Evolutionary conservation across 2,888 invertebrate species (phyloP), one percentile per base, ranked within the genome.

Genomic region (Drosophila parthenogenetica): DNA sequence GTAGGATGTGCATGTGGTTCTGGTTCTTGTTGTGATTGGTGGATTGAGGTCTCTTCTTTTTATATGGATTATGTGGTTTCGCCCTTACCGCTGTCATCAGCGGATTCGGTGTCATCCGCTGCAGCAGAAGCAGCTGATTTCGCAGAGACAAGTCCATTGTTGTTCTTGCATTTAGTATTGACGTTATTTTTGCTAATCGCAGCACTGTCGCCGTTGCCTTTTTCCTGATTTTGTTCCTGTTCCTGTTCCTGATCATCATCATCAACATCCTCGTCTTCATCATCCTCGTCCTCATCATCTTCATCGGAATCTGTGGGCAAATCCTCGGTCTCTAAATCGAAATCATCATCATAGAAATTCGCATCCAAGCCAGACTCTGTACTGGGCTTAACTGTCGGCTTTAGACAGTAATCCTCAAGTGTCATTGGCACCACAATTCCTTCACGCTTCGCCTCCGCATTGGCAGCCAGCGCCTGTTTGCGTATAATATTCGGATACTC

Each of bases 401-500:
- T 97, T 91, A 99, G 97, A 93, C 99, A 99, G 93, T 99, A 99
- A 92, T 99, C 99, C 94, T 99, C 99, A 91, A 99, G 93, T 2
- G 99, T 99, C 86, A 97, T 95, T 11, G 99, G 99, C 85, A 99
- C 99, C 59, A 96, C 96, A 75, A 99, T 98, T 78, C 98, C 98
- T 93, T 99, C 99, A 77, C 97, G 96, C 91, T 98, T 98, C 0
- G 99, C 99, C 79, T 99, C 99, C 54, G 96, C 95, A 90, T 98
- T 96, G 35, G 99, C 98, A 19, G 97, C 97, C 91, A 97, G 95
- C 14, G 99, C 99, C 94, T 99, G 99, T 93, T 98, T 99, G 91
- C 99, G 99, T 91, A 74, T 99, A 89, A 99, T 99, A 93, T 98
- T 98, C 93, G 98, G 99, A 93, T 99, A 99, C 93, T 99, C 99